These are phyloP conservation scores for Eupsittula cactorum DNA, from an alignment of 2,113 vertebrate species.

Conservation along the genomic window DNA sequence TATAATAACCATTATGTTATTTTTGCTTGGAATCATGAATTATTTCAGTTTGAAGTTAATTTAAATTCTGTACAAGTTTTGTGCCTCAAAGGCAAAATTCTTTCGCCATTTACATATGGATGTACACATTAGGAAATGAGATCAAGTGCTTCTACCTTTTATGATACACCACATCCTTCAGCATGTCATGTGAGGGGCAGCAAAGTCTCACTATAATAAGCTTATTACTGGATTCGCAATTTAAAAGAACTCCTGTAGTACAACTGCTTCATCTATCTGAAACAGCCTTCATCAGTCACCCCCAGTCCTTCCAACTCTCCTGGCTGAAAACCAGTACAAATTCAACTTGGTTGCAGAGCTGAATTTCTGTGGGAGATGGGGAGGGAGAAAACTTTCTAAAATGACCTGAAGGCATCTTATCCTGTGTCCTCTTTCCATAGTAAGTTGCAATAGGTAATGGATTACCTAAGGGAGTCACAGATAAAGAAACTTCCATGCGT, in stretches of 20 bases:
- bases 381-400: neutral
- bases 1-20: constrained; percentile 64
- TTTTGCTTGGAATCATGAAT: constrained; percentile 61
- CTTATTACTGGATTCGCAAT: neutral
- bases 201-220: neutral
- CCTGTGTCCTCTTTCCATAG: neutral
- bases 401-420: neutral
- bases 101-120: constrained; percentile 31
- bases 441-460: neutral
- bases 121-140: neutral
- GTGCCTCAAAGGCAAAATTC: constrained; percentile 44
- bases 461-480: neutral
- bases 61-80: constrained; percentile 48
- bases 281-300: neutral
- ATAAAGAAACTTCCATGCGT: neutral
- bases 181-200: neutral
- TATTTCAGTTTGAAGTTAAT: constrained; percentile 68
- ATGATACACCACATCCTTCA: neutral
- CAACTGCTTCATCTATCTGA: neutral
- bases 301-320: neutral
- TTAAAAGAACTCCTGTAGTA: neutral
- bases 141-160: constrained; percentile 23
- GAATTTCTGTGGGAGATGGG: neutral
- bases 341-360: neutral
- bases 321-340: neutral